Evolutionary conservation across 2,888 invertebrate genomes (phyloP).

Genomic region (Laspeyria flexula): DNA sequence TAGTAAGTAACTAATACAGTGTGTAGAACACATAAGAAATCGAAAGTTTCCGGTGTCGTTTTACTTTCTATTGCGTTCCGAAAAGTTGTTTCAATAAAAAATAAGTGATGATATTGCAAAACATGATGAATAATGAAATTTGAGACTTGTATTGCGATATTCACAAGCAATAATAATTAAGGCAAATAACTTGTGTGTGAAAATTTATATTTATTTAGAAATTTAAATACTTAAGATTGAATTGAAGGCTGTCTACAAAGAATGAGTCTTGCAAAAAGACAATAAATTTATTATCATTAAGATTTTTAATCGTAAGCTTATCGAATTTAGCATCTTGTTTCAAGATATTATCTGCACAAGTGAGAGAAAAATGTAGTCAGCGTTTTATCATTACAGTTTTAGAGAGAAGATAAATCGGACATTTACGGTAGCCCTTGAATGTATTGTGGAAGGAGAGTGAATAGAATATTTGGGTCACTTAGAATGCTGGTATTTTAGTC

Average conservation of each 20-base stretch:
- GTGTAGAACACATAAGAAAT: slow-evolving; percentile 2
- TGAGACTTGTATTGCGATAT: slow-evolving; percentile 11
- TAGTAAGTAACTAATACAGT: background rate
- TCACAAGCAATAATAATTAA: background rate
- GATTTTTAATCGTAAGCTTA: too few species aligned
- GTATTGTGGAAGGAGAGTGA: too few species aligned
- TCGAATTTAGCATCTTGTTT: too few species aligned
- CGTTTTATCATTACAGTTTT: too few species aligned
- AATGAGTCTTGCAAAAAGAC: too few species aligned
- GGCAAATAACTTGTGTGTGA: background rate
- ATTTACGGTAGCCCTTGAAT: too few species aligned
- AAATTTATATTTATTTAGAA: background rate
- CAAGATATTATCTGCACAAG: too few species aligned
- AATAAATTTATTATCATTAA: too few species aligned
- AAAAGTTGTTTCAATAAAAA: slow-evolving; percentile 15
- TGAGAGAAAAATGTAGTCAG: too few species aligned
- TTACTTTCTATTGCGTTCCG: slow-evolving; percentile 40
- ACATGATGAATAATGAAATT: slow-evolving; percentile 26
- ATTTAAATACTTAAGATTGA: background rate
- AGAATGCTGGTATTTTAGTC: too few species aligned
- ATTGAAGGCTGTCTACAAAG: background rate
- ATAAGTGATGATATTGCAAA: slow-evolving; percentile 29
- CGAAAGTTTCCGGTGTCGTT: slow-evolving; percentile 25
- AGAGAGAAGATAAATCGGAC: too few species aligned
- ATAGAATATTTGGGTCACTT: too few species aligned